Evolutionary conservation across 2,797 vertebrate genomes (phyloP).

Genomic region (Microctenopoma steveboyesi): DNA sequence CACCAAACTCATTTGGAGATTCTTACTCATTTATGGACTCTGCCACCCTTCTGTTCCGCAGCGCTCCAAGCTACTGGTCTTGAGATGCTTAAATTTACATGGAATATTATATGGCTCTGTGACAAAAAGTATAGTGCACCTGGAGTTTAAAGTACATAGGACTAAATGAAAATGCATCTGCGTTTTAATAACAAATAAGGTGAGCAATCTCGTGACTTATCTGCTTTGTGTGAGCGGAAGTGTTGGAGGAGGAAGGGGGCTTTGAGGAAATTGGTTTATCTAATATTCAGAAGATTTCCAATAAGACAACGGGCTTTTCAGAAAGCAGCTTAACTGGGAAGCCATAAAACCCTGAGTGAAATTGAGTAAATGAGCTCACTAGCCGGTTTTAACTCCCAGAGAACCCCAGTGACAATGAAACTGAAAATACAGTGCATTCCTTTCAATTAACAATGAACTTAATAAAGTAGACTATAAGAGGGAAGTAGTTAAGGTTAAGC

Average conservation of each 20-base stretch:
- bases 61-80: constrained; percentile 81
- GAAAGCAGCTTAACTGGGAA: constrained; percentile 72
- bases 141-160: constrained; percentile 66
- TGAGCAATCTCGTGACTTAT: constrained; percentile 60
- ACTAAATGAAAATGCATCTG: constrained; percentile 62
- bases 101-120: constrained; percentile 75
- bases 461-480: constrained; percentile 55
- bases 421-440: constrained; percentile 55
- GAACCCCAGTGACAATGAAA: constrained; percentile 45
- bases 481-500: constrained; percentile 72
- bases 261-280: constrained; percentile 72
- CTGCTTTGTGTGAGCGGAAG: constrained; percentile 44
- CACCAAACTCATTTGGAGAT: constrained; percentile 92
- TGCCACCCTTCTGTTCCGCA: constrained; percentile 82
- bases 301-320: constrained; percentile 74
- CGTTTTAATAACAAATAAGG: constrained; percentile 76
- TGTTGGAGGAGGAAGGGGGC: constrained; percentile 30
- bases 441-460: constrained; percentile 69
- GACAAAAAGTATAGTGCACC: constrained; percentile 66
- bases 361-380: constrained; percentile 72
- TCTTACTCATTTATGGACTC: constrained; percentile 95
- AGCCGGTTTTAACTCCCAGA: constrained; percentile 48
- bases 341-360: constrained; percentile 57
- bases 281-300: constrained; percentile 75
- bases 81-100: constrained; percentile 81